Base-by-base conservation (phyloP, 2,113 vertebrate genomes). In the Siniperca knerii region DNA sequence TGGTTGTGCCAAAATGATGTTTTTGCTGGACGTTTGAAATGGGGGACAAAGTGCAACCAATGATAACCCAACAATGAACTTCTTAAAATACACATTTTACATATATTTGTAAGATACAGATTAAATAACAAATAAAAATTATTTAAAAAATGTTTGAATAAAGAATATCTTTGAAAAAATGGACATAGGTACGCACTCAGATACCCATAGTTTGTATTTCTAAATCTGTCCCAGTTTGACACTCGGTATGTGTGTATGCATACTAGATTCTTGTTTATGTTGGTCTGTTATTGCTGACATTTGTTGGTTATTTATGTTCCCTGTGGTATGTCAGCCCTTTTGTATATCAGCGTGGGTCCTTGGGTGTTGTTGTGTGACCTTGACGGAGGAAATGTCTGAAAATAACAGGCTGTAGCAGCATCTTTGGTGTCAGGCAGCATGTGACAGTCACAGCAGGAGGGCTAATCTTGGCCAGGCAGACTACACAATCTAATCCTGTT, bases 401-500 rank as follows among this genome's bases (percentile, higher is more conserved):
- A 86, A 80, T 77, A 89, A 82, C 82, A 29, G 33, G 65, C 77
- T 73, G 75, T 54, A 72, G 77, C 73, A 77, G 69, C 73, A 75
- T 80, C 82, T 84, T 55, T 52, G 42, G 72, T 68, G 76, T 82
- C 75, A 69, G 85, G 88, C 78, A 77, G 83, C 91, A 73, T 93
- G 90, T 86, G 87, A 90, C 77, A 75, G 55, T 13, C 67, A 66
- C 82, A 82, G 87, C 72, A 80, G 83, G 83, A 83, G 81, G 69
- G 71, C 75, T 81, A 78, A 90, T 55, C 77, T 81, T 21, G 54
- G 81, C 74, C 58, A 10, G 69, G 78, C 87, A 90, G 70, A 48
- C 80, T 62, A 48, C 86, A 80, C 58, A 18, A 64, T 75, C 84
- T 95, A 94, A 95, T 96, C 94, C 89, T 90, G 92, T 93, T 94